Percentiles rank a stretch among this genome's conserved stretches.
Conservation (phyloP, 2,113 vertebrate species). For the Antechinus flavipes region DNA sequence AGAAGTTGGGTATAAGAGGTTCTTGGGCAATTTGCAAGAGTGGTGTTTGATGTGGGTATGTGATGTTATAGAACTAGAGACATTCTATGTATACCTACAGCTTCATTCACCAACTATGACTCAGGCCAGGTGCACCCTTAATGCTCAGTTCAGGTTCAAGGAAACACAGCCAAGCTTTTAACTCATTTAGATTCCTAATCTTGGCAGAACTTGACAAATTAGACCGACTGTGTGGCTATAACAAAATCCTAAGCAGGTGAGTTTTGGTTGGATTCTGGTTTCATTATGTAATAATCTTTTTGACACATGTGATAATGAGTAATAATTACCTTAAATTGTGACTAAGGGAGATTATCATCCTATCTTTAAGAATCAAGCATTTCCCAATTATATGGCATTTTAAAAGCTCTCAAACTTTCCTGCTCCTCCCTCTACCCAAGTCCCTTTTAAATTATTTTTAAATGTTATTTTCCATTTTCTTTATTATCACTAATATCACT, state of each 20-base stretch:
- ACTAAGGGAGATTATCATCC: slow-evolving; percentile 47
- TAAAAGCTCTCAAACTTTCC: background rate
- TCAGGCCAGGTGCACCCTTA: slow-evolving; percentile 3
- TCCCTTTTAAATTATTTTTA: background rate
- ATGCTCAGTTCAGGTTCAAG: background rate
- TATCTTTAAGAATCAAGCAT: background rate
- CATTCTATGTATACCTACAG: background rate
- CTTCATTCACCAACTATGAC: background rate
- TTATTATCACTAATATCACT: background rate
- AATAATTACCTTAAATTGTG: slow-evolving; percentile 5
- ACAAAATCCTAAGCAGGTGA: slow-evolving; percentile 49
- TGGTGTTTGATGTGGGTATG: background rate
- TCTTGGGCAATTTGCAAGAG: background rate
- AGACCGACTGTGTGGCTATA: background rate
- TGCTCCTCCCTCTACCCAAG: background rate
- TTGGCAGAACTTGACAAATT: slow-evolving; percentile 36
- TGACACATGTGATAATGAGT: slow-evolving; percentile 2
- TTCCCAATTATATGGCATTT: slow-evolving; percentile 14
- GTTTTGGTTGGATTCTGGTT: slow-evolving; percentile 31
- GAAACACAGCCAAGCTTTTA: slow-evolving; percentile 31
- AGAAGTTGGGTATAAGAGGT: background rate
- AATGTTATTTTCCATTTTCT: background rate
- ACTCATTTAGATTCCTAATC: slow-evolving; percentile 1
- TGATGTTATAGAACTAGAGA: background rate
- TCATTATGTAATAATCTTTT: slow-evolving; percentile 45